Percentiles rank a stretch among this genome's conserved stretches.
phyloP scores from a whole-genome alignment of 2,113 vertebrate species.

The Cyrtonyx montezumae region DNA sequence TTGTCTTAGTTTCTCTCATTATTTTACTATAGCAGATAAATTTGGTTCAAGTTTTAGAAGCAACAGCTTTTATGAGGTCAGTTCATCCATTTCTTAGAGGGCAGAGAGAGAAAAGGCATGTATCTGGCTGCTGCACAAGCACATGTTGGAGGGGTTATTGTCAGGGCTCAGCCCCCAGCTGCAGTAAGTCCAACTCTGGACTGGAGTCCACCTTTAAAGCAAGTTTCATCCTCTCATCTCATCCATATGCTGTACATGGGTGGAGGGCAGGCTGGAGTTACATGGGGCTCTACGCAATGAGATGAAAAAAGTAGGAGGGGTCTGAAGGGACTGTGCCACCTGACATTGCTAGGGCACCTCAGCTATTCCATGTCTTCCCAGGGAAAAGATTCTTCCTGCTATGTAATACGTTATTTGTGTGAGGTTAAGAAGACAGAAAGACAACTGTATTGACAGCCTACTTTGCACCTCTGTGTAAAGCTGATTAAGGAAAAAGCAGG shows the following conservation, averaged over 20 bases:
- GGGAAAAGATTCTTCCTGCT: not conserved
- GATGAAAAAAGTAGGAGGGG: not conserved
- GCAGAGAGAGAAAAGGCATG: not conserved
- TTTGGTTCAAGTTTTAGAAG: not conserved
- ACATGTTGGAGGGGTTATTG: not conserved
- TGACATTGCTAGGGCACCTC: not conserved
- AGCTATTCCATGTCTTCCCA: not conserved
- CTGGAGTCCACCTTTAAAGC: not conserved
- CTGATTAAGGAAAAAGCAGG: not conserved
- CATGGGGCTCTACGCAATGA: not conserved
- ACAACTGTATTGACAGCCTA: not conserved
- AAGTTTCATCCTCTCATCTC: not conserved
- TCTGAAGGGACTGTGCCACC: not conserved
- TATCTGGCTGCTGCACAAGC: not conserved
- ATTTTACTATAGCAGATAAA: not conserved
- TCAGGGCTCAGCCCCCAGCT: rapidly evolving
- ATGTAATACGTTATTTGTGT: not conserved
- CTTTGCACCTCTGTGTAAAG: not conserved
- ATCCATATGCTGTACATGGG: not conserved
- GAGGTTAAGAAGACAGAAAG: not conserved
- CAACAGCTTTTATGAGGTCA: not conserved
- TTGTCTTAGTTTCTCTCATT: not conserved
- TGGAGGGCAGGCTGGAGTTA: not conserved
- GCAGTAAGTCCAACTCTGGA: not conserved
- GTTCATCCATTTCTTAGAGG: not conserved